These are phyloP conservation scores for Porphyrio hochstetteri DNA, from an alignment of 2,113 vertebrate species.

Conservation along the genomic window DNA sequence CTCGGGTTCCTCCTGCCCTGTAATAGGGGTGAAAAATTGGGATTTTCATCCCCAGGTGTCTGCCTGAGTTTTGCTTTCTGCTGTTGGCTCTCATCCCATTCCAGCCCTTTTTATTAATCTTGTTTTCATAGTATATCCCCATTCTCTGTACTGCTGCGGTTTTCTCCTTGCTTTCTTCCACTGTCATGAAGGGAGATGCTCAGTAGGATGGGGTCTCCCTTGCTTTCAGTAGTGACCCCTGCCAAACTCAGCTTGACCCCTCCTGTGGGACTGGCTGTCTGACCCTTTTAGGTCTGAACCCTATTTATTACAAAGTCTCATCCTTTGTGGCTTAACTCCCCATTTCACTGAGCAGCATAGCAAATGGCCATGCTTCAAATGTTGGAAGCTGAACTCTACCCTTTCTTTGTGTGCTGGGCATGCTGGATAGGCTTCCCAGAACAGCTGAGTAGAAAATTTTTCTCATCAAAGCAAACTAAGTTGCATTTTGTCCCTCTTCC, in stretches of 20 bases:
- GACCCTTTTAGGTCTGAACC: neutral
- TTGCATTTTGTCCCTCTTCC: neutral
- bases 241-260: neutral
- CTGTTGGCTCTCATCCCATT: neutral
- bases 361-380: neutral
- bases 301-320: neutral
- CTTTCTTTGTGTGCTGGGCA: neutral
- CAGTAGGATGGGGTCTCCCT: neutral
- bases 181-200: neutral
- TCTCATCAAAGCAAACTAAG: neutral
- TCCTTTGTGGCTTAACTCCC: neutral
- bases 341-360: neutral
- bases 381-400: neutral
- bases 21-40: neutral
- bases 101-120: neutral
- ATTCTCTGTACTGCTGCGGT: neutral
- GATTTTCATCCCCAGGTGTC: neutral
- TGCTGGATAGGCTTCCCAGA: neutral
- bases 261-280: neutral
- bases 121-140: neutral
- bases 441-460: neutral
- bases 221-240: neutral
- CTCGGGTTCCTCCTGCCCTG: neutral
- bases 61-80: neutral
- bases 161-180: neutral